These are phyloP conservation scores for Acrocera orbiculus DNA, from an alignment of 2,888 invertebrate genomes.

Conservation along the genomic window DNA sequence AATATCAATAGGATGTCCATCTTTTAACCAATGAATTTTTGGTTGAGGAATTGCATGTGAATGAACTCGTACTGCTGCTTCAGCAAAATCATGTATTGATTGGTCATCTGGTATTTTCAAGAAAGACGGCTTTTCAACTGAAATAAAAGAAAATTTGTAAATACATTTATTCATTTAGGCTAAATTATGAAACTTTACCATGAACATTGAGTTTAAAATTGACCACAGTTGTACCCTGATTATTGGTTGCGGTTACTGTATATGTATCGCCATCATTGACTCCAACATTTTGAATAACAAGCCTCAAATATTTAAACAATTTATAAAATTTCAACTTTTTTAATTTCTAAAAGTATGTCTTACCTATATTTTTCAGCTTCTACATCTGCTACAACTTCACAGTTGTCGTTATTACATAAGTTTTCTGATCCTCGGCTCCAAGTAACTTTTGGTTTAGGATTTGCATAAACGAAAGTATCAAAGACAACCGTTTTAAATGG, in stretches of 20 bases:
- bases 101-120: slow-evolving; percentile 51
- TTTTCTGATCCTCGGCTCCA: slow-evolving; percentile 42
- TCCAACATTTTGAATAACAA: slow-evolving; percentile 51
- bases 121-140: slow-evolving; percentile 62
- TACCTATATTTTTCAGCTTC: slow-evolving; percentile 29
- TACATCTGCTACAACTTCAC: slow-evolving; percentile 30
- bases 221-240: slow-evolving; percentile 50
- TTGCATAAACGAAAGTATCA: slow-evolving; percentile 66
- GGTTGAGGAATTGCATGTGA: slow-evolving; percentile 72
- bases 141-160: slow-evolving; percentile 5
- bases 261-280: slow-evolving; percentile 63
- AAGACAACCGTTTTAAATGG: slow-evolving; percentile 66
- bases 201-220: slow-evolving; percentile 54
- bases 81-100: slow-evolving; percentile 51
- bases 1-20: slow-evolving; percentile 42
- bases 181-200: slow-evolving; percentile 36
- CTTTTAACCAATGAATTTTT: slow-evolving; percentile 58
- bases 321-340: slow-evolving; percentile 11
- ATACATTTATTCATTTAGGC: background rate
- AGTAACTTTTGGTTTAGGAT: slow-evolving; percentile 74
- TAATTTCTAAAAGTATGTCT: too few relatives aligned
- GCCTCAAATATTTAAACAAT: slow-evolving; percentile 37
- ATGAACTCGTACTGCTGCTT: slow-evolving; percentile 48
- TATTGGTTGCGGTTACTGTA: slow-evolving; percentile 58
- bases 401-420: slow-evolving; percentile 29